phyloP scores from a whole-genome alignment of 2,888 invertebrate genomes.

The Apotomis turbidana region DNA sequence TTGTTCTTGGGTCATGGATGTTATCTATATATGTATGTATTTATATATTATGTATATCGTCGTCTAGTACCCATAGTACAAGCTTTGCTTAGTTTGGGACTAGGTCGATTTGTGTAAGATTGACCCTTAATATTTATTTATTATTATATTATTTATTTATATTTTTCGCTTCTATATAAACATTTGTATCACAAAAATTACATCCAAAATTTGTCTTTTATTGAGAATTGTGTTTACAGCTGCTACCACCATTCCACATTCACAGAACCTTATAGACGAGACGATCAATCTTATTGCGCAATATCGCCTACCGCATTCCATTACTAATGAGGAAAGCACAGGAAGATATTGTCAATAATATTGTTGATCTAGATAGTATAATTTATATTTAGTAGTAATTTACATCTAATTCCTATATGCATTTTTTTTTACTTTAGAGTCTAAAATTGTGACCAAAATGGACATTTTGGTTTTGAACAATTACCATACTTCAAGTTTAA shows the following conservation, averaged over 20 bases:
- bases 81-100: no score
- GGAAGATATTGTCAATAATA: background rate
- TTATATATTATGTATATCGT: no score
- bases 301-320: background rate
- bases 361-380: constrained; percentile 4
- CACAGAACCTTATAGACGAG: background rate
- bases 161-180: no score
- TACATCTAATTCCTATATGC: constrained; percentile 28
- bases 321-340: background rate
- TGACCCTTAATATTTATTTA: no score
- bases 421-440: constrained; percentile 8
- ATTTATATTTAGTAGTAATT: constrained; percentile 11
- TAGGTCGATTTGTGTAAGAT: no score
- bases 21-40: no score
- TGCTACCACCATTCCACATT: constrained; percentile 13
- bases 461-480: constrained; percentile 24
- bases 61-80: no score
- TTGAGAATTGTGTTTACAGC: constrained; percentile 3
- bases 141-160: no score
- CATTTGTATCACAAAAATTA: constrained; percentile 4
- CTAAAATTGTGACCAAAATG: constrained; percentile 38
- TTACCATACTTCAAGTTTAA: constrained; percentile 10
- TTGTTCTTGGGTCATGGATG: no score
- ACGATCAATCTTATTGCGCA: background rate
- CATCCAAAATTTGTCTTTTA: constrained; percentile 1